A percentile compares a stretch with the other conserved stretches of the same genome.
Conservation (phyloP, 1,140 invertebrate species). For the Phenacoccus solenopsis region DNA sequence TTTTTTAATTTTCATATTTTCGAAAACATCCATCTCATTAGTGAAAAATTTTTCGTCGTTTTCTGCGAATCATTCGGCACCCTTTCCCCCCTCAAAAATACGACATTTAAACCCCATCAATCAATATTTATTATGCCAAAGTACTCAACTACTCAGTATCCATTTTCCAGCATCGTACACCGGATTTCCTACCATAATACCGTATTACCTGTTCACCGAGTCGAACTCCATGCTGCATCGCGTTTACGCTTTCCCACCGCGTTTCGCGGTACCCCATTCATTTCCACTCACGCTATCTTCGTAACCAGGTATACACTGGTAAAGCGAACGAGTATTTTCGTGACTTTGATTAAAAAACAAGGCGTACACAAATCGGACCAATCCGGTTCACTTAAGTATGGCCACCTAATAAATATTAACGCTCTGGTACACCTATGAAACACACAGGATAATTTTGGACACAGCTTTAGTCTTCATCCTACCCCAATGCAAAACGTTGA, state of each 20-base stretch:
- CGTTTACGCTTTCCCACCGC: not conserved
- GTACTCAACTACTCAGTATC: no score
- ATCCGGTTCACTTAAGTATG: not conserved
- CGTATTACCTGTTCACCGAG: not conserved
- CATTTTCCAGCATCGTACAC: not conserved
- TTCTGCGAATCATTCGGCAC: no score
- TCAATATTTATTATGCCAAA: no score
- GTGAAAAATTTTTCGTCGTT: no score
- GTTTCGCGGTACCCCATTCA: not conserved
- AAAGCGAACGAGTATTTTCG: not conserved
- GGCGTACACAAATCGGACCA: not conserved
- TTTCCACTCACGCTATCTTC: not conserved
- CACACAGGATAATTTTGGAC: no score
- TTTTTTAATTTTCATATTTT: no score
- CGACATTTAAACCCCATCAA: no score
- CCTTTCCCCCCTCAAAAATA: no score
- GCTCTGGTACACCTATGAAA: no score
- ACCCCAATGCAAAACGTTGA: no score
- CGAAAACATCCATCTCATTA: no score
- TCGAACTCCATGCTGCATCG: not conserved
- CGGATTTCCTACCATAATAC: not conserved
- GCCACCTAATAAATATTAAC: slow-evolving; percentile 2
- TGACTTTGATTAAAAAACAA: slow-evolving; percentile 3
- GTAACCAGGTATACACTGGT: not conserved
- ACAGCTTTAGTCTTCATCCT: no score